These are phyloP conservation scores for Drosophila robusta DNA, from an alignment of 2,888 invertebrate species.

Conservation along the genomic window DNA sequence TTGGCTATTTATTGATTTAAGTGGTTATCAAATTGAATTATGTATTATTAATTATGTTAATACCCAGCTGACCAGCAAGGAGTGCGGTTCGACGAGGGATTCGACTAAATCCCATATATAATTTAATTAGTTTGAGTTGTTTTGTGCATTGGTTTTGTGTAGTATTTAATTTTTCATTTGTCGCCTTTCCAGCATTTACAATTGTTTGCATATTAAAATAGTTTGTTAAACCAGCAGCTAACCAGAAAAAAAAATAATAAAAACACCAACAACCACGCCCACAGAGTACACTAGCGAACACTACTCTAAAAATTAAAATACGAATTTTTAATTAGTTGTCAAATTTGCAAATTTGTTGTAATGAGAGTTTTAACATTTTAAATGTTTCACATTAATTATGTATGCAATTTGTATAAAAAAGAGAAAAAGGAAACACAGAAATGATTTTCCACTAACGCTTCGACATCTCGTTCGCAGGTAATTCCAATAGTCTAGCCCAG, in stretches of 20 bases:
- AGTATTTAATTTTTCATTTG: conserved; percentile 64
- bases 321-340: conserved; percentile 76
- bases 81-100: not conserved
- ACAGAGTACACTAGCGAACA: conserved; percentile 36
- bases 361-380: conserved; percentile 72
- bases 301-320: conserved; percentile 58
- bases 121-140: conserved; percentile 44
- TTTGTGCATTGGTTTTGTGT: conserved; percentile 54
- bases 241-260: conserved; percentile 14
- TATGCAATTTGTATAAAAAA: conserved; percentile 31
- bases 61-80: conserved; percentile 14
- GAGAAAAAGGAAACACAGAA: conserved; percentile 21
- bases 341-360: conserved; percentile 78
- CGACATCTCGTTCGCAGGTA: conserved; percentile 85
- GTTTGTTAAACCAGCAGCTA: conserved; percentile 52
- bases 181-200: conserved; percentile 64
- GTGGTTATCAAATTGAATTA: conserved; percentile 44
- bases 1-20: conserved; percentile 36
- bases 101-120: conserved; percentile 10
- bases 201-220: conserved; percentile 69
- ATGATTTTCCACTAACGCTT: conserved; percentile 49
- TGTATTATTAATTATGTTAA: conserved; percentile 47
- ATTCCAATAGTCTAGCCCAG: conserved; percentile 89
- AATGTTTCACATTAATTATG: conserved; percentile 68
- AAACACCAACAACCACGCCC: conserved; percentile 37